phyloP scores from a whole-genome alignment of 2,888 invertebrate genomes.

The Protodeltote pygarga region DNA sequence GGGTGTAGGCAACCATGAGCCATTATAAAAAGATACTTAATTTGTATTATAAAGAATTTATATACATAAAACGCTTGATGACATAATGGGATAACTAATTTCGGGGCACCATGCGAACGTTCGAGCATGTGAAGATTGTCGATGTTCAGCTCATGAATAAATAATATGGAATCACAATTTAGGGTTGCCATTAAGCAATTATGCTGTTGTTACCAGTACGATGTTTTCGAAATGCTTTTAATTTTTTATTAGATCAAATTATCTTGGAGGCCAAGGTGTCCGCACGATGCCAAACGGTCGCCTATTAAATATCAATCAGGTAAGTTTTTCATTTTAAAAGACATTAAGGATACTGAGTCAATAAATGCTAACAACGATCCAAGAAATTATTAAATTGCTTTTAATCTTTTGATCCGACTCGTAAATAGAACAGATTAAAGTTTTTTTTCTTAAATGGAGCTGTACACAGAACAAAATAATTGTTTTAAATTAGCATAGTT shows the following conservation, averaged over 20 bases:
- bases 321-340: slow-evolving; percentile 26
- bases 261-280: slow-evolving; percentile 76
- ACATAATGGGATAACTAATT: slow-evolving; percentile 84
- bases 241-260: slow-evolving; percentile 84
- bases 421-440: slow-evolving; percentile 1
- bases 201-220: slow-evolving; percentile 81
- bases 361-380: slow-evolving; percentile 27
- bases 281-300: slow-evolving; percentile 65
- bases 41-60: slow-evolving; percentile 80
- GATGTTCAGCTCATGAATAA: slow-evolving; percentile 79
- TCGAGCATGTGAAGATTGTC: slow-evolving; percentile 73
- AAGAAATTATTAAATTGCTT: slow-evolving; percentile 10
- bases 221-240: slow-evolving; percentile 85
- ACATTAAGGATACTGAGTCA: slow-evolving; percentile 28
- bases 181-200: slow-evolving; percentile 83
- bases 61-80: slow-evolving; percentile 84
- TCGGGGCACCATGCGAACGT: slow-evolving; percentile 71
- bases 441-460: background rate
- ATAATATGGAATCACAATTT: slow-evolving; percentile 83
- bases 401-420: slow-evolving; percentile 7
- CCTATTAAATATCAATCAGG: slow-evolving; percentile 84
- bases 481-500: background rate
- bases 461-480: background rate
- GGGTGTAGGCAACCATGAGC: slow-evolving; percentile 74
- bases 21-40: slow-evolving; percentile 78